Evolutionary conservation across 2,797 vertebrate species (phyloP), one percentile per base, ranked within the genome.

Genomic region (Clamator glandarius): DNA sequence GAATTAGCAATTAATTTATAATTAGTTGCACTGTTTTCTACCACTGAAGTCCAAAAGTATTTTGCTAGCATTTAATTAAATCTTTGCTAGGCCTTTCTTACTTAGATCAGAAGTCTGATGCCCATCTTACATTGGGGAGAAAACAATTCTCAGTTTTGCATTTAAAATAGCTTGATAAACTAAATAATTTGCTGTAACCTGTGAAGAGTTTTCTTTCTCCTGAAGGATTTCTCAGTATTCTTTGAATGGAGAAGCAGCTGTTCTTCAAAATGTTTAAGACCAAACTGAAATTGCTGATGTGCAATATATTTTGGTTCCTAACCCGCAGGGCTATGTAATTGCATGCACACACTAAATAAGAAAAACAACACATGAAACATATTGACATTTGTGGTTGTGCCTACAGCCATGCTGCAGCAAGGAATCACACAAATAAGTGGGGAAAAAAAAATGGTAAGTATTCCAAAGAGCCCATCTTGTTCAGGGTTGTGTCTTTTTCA

Each of bases 301-400:
- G 80, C 77, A 79, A 41, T 87, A 80, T 73, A 85, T 90, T 93
- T 87, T 85, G 76, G 73, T 93, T 93, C 62, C 69, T 76, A 84
- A 93, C 84, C 93, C 92, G 78, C 87, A 95, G 87, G 87, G 89
- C 64, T 70, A 2, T 76, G 77, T 80, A 93, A 93, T n/a, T 93
- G 90, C 91, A 88, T 10, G 69, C 73, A 84, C 79, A 72, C 4
- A 16, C 73, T 78, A 90, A 88, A 41, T 72, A 91, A 94, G 87
- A 86, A 92, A 91, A 95, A 90, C 89, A 89, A 51, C 89, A 69
- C 87, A 90, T 84, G 93, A 93, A 84, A 67, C 76, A 54, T 84
- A 93, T 73, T 93, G 91, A 90, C 85, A 73, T 61, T n/a, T 92
- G 92, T 81, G 93, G 79, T 88, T 90, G 87, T 84, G 95, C 95